phyloP scores from a whole-genome alignment of 1,140 invertebrate genomes.

The Neomicropteryx cornuta region DNA sequence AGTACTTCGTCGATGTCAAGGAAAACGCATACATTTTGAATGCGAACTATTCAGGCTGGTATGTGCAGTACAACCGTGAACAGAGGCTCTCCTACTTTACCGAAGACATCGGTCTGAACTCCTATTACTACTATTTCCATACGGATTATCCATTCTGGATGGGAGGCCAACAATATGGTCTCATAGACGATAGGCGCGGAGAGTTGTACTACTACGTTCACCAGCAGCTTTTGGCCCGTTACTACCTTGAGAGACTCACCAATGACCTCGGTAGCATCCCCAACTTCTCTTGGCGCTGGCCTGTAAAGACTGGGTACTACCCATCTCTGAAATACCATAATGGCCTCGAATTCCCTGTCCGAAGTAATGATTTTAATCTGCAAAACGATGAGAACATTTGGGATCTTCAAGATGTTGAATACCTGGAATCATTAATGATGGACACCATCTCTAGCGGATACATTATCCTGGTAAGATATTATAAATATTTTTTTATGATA shows the following conservation, averaged over 20 bases:
- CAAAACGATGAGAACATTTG: neutral
- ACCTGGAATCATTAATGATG: slow-evolving; percentile 37
- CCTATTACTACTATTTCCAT: slow-evolving; percentile 59
- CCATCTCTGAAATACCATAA: slow-evolving; percentile 45
- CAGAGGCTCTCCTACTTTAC: slow-evolving; percentile 58
- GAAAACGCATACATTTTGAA: slow-evolving; percentile 29
- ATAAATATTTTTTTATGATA: no score
- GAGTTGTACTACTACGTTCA: slow-evolving; percentile 42
- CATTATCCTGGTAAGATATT: slow-evolving; percentile 35
- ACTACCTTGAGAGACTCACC: slow-evolving; percentile 47
- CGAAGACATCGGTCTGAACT: slow-evolving; percentile 57
- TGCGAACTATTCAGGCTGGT: slow-evolving; percentile 41
- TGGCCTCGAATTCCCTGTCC: slow-evolving; percentile 43
- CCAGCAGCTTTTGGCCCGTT: slow-evolving; percentile 43
- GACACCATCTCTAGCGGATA: slow-evolving; percentile 53
- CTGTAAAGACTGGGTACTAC: slow-evolving; percentile 44
- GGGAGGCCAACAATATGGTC: slow-evolving; percentile 31
- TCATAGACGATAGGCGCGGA: slow-evolving; percentile 38
- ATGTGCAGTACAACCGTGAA: slow-evolving; percentile 40
- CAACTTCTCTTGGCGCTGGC: slow-evolving; percentile 39
- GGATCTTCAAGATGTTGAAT: neutral
- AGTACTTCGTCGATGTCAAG: slow-evolving; percentile 30
- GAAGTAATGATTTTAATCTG: slow-evolving; percentile 22
- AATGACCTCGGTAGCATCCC: slow-evolving; percentile 40
- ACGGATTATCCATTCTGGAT: slow-evolving; percentile 54